Base-by-base conservation (phyloP, 2,113 vertebrate species). In the Ictidomys tridecemlineatus region DNA sequence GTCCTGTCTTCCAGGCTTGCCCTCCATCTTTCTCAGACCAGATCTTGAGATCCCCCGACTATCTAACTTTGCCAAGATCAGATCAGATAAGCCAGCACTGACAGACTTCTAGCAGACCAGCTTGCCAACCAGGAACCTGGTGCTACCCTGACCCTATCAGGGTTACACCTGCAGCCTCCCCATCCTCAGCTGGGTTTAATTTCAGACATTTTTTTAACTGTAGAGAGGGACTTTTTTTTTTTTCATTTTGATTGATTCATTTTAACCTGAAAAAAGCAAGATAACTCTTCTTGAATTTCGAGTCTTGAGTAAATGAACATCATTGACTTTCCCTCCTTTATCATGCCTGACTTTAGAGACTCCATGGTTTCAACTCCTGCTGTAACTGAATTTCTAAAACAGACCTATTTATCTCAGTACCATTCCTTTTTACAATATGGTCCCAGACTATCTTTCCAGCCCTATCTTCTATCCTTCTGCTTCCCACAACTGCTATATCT, bases 231-330 rank as follows among this genome's bases (percentile, higher is more conserved):
- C 34, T 74, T 93, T 78, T 74, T 79, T 74, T 79, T 93, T 80
- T 79, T 93, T 80, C 56, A 82, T 93, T 93, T 79, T 79, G 32
- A 39, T 20, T 37, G 24, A 85, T 24, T 91, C 56, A 76, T 85
- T 72, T 86, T 82, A 90, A 85, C 51, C 51, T 86, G 48, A 86
- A 70, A 53, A 51, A 82, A 85, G 10, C 61, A 85, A 70, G 32
- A 89, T 92, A 45, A 65, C 37, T 77, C 58, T 69, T 72, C 53
- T 92, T 82, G 58, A 82, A 17, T 77, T 85, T 93, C 76, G 34
- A 39, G 34, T 74, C 56, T 34, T 83, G 69, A 83, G 51, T 70
- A 76, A 87, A 82, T n/a, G 84, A 95, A 53, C 32, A 56, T 58
- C 37, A 32, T 26, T 61, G 63, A 87, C 45, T 83, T 56, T 65